Evolutionary conservation across 2,888 invertebrate genomes (phyloP), one percentile per base, ranked within the genome.

Genomic region (Nemotelus pantherinus): DNA sequence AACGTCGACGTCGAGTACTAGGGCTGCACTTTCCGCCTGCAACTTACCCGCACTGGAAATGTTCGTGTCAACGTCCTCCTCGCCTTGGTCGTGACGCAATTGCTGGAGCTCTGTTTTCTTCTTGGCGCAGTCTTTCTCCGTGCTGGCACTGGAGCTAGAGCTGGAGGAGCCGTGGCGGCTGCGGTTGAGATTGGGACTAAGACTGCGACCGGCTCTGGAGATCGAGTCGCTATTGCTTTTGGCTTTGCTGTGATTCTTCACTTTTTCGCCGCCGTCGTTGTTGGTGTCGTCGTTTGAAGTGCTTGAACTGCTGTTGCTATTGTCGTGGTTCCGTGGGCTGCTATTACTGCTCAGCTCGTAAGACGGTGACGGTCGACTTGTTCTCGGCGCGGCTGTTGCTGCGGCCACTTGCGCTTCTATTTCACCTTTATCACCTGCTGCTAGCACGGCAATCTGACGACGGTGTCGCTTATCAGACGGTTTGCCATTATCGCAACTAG

Each of bases 261-360:
- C 75, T 47, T 77, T 64, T 60, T 53, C 82, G 83, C 50, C 44
- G 53, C 45, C n/a, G 63, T 44, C 48, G 75, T n/a, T 44, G 47
- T 58, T 60, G 63, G 10, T 50, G 75, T n/a, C 48, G 47, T 58
- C 53, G 9, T 57, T 80, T 80, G 75, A 81, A 82, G 82, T 83
- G 55, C 57, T 71, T 45, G 25, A n/a, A 50, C 25, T 63, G 39
- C 60, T 71, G 55, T 25, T 50, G 44, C 65, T 55, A 53, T 53
- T 76, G 55, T 65, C 55, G 65, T 55, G 41, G 53, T n/a, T 76
- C 55, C 63, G 48, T 64, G 63, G 63, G 63, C 63, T 63, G 63
- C 50, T 41, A 25, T 43, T 75, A n/a, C 5, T 50, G 63, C n/a
- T 10, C 45, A 55, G 43, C 77, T n/a, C 48, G 50, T 39, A 63